Percentiles rank a stretch among this genome's conserved stretches.
Evolutionary conservation across 2,113 vertebrate species (phyloP).

Genomic region (Chaenocephalus aceratus): DNA sequence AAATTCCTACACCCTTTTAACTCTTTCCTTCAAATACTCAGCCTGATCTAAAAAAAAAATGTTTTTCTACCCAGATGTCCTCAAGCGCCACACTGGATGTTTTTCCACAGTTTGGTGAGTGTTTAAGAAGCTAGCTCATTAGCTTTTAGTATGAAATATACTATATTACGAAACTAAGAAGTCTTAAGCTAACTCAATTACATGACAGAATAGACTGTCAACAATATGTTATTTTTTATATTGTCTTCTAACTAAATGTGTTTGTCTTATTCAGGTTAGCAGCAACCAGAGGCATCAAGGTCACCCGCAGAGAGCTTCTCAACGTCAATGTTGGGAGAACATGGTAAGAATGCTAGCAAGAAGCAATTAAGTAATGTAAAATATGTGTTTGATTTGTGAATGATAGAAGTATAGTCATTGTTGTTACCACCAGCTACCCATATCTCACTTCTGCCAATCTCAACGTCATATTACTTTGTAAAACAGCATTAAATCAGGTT

Average conservation of each 20-base stretch:
- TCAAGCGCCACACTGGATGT: constrained; percentile 86
- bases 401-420: neutral
- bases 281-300: constrained; percentile 82
- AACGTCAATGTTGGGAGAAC: constrained; percentile 85
- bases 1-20: neutral
- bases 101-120: constrained; percentile 89
- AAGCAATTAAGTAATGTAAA: too few species aligned
- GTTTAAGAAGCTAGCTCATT: neutral
- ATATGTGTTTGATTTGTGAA: neutral
- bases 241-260: neutral
- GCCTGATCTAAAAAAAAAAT: constrained; percentile 59
- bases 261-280: constrained; percentile 82
- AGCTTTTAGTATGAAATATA: neutral
- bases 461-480: neutral
- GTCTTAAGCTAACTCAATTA: neutral
- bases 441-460: neutral
- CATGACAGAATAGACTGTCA: neutral
- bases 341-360: constrained; percentile 75
- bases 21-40: rapidly evolving
- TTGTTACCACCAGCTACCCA: too few species aligned
- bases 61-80: constrained; percentile 90
- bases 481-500: neutral
- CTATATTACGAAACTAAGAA: too few species aligned
- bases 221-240: neutral
- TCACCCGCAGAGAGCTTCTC: constrained; percentile 85